Evolutionary conservation across 2,797 vertebrate species (phyloP).

Genomic region (Anomalospiza imberbis): DNA sequence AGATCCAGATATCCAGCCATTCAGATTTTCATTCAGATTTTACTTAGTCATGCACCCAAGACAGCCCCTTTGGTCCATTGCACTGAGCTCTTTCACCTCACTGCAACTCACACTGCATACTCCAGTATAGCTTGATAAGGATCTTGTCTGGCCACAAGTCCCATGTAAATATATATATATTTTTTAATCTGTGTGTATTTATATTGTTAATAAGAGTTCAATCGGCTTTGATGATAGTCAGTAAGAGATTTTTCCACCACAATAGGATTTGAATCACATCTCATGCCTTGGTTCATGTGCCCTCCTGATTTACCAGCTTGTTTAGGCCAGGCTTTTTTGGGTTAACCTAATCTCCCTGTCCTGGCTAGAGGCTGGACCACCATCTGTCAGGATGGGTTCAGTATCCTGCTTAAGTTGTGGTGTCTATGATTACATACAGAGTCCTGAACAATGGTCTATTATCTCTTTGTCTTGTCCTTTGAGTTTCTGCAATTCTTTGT

Average conservation of each 20-base stretch:
- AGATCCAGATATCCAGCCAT: not conserved
- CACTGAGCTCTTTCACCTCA: not conserved
- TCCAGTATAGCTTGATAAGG: not conserved
- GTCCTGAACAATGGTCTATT: not conserved
- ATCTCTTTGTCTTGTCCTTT: not conserved
- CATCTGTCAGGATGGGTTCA: not conserved
- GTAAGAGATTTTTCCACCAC: not conserved
- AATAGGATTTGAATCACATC: not conserved
- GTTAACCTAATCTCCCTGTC: not conserved
- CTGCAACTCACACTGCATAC: not conserved
- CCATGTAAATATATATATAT: not conserved
- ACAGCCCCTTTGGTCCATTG: not conserved
- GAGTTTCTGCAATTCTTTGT: not conserved
- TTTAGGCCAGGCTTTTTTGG: not conserved
- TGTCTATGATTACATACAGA: not conserved
- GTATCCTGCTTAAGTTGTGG: not conserved
- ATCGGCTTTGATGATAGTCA: not conserved
- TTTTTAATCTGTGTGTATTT: not conserved
- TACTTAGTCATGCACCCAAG: not conserved
- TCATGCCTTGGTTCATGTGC: not conserved
- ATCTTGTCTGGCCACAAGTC: not conserved
- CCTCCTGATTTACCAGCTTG: not conserved
- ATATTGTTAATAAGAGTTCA: not conserved
- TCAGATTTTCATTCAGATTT: not conserved
- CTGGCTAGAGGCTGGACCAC: not conserved